Evolutionary conservation across 2,888 invertebrate species (phyloP), one percentile per base, ranked within the genome.

Genomic region (Cerastis leucographa): DNA sequence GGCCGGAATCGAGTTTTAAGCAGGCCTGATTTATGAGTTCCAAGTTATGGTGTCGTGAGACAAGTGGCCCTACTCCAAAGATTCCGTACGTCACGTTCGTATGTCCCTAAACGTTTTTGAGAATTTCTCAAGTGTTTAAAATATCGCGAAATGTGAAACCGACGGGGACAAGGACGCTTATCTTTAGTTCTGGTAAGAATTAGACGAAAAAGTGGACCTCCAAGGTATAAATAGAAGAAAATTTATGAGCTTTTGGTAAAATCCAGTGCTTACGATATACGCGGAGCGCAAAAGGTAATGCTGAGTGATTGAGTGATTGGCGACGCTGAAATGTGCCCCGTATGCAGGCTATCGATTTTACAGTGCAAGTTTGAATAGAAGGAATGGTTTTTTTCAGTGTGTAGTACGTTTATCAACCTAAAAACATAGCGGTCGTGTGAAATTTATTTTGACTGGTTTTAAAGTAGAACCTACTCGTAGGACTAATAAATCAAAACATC

Each of bases 1-100:
- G 75, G 74, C 73, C 88, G 80, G 82, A 88, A 88, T 88, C 81
- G 89, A 92, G 90, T 94, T 94, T 95, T 95, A 94, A 96, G 94
- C 93, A 95, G 94, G 88, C 84, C 92, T 95, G 95, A 96, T 96
- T 96, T 96, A 96, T 95, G 90, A 90, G 84, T 71, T 75, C 83
- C 86, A 87, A 92, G 93, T 90, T 91, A 89, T 88, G 90, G 92
- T 93, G 92, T 92, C 93, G 92, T 93, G 94, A 91, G 95, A 95
- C 95, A 95, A 96, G 95, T 95, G 93, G 80, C 66, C 89, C 86
- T 88, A 88, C 89, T 89, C 86, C 74, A 81, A 81, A 86, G 83
- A 87, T 82, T 82, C 81, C 78, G 89, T 91, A 93, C 92, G 93
- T 94, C 93, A 94, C 91, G 86, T 90, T 89, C 90, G 90, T 91